Conservation (phyloP, 2,888 invertebrate genomes). For the Plemyria rubiginata region DNA sequence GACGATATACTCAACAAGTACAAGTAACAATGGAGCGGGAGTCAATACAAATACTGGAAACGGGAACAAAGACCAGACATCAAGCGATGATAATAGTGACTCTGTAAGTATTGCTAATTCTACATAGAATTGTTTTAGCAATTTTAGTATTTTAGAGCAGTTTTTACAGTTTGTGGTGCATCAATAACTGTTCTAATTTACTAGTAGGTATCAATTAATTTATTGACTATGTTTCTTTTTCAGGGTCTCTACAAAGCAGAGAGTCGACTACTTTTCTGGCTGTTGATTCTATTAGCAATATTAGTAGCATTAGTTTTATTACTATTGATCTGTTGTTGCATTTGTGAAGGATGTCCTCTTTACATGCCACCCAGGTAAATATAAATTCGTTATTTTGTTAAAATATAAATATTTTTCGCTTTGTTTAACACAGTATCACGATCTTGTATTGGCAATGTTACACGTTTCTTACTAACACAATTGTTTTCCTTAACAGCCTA, state of each 20-base stretch:
- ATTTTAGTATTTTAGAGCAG: too few relatives aligned
- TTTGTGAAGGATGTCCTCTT: conserved; percentile 93
- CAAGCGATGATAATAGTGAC: conserved; percentile 60
- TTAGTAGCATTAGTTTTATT: conserved; percentile 89
- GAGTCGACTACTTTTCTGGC: conserved; percentile 90
- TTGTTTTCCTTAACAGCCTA: conserved; percentile 70
- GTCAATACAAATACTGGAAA: conserved; percentile 43
- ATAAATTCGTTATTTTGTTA: conserved; percentile 25
- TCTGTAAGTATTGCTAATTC: conserved; percentile 57
- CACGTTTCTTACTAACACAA: conserved; percentile 50
- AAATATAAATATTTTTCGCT: conserved; percentile 23
- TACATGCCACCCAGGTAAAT: conserved; percentile 90
- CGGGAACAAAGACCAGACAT: conserved; percentile 53
- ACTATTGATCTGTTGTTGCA: conserved; percentile 91
- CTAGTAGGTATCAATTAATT: background rate
- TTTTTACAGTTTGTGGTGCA: too few relatives aligned
- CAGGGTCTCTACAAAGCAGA: conserved; percentile 90
- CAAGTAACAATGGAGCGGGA: conserved; percentile 45
- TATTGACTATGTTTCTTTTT: conserved; percentile 54
- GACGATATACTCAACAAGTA: conserved; percentile 69
- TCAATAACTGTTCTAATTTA: too few relatives aligned
- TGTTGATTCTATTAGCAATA: conserved; percentile 90
- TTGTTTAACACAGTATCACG: conserved; percentile 21
- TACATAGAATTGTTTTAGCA: too few relatives aligned
- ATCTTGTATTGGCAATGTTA: conserved; percentile 6